A percentile compares a stretch with the other conserved stretches of the same genome.
Conservation (phyloP, 2,797 vertebrate species). For the Muraenolepis orangiensis region DNA sequence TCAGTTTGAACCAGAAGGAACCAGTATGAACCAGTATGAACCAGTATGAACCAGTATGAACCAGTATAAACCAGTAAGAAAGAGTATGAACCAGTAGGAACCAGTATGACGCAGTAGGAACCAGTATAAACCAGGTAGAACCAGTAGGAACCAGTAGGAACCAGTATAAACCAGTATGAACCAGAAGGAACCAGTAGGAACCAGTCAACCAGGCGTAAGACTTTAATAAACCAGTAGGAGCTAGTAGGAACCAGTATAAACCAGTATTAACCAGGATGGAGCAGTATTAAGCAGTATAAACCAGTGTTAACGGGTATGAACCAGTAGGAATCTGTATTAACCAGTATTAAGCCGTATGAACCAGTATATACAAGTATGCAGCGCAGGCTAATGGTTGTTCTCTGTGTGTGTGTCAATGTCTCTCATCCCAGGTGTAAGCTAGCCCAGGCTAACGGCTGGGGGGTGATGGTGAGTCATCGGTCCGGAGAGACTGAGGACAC, state of each 20-base stretch:
- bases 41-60: neutral
- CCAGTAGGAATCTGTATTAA: neutral
- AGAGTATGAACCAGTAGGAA: neutral
- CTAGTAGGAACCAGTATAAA: neutral
- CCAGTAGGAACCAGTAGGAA: neutral
- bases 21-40: neutral
- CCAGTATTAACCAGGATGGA: neutral
- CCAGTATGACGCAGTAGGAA: too few relatives aligned
- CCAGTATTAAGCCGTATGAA: neutral
- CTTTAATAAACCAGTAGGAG: neutral
- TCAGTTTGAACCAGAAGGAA: neutral
- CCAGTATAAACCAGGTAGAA: neutral
- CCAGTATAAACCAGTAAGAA: neutral
- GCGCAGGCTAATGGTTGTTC: neutral
- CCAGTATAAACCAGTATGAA: neutral
- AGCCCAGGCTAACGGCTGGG: slow-evolving; percentile 94
- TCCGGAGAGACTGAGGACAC: slow-evolving; percentile 95
- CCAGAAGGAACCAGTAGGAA: neutral
- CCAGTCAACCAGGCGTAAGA: slow-evolving; percentile 91
- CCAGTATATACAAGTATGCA: neutral
- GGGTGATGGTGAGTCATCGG: slow-evolving; percentile 95
- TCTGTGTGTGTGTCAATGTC: neutral
- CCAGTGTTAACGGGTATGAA: neutral
- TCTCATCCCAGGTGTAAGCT: slow-evolving; percentile 79
- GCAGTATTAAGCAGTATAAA: neutral